Evolutionary conservation across 2,888 invertebrate species (phyloP).

Genomic region (Hoplodrina blanda): DNA sequence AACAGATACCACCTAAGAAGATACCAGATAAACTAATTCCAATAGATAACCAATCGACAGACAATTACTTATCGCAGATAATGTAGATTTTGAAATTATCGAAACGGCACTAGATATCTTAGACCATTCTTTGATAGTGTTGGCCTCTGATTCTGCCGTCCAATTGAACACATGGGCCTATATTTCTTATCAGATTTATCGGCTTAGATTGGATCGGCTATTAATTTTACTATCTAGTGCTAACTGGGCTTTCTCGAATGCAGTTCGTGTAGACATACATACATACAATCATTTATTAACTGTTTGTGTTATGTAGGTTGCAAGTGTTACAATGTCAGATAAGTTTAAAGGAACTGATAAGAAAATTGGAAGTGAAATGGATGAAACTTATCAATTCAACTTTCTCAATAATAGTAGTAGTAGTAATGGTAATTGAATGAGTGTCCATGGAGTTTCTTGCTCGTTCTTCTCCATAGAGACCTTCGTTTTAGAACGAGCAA

Average conservation of each 20-base stretch:
- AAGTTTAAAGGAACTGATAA: conserved; percentile 18
- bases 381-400: not conserved
- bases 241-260: conserved; percentile 62
- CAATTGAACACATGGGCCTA: conserved; percentile 60
- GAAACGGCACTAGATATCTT: conserved; percentile 56
- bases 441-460: too few species aligned
- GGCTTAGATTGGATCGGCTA: conserved; percentile 60
- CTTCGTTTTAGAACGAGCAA: too few species aligned
- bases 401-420: too few species aligned
- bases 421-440: too few species aligned
- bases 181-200: conserved; percentile 67
- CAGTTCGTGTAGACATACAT: conserved; percentile 29
- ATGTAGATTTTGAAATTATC: conserved; percentile 56
- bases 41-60: conserved; percentile 42
- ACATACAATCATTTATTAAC: conserved; percentile 41
- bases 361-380: conserved; percentile 18
- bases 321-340: conserved; percentile 29
- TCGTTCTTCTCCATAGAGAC: too few species aligned
- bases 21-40: conserved; percentile 51
- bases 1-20: conserved; percentile 45
- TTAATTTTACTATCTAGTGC: conserved; percentile 65
- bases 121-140: conserved; percentile 59
- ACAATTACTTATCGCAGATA: conserved; percentile 59
- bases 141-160: conserved; percentile 58
- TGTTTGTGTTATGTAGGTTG: conserved; percentile 46